A percentile compares a stretch with the other conserved stretches of the same genome.
phyloP scores from a whole-genome alignment of 2,888 invertebrate species.

The Stenotaenia linearis region DNA sequence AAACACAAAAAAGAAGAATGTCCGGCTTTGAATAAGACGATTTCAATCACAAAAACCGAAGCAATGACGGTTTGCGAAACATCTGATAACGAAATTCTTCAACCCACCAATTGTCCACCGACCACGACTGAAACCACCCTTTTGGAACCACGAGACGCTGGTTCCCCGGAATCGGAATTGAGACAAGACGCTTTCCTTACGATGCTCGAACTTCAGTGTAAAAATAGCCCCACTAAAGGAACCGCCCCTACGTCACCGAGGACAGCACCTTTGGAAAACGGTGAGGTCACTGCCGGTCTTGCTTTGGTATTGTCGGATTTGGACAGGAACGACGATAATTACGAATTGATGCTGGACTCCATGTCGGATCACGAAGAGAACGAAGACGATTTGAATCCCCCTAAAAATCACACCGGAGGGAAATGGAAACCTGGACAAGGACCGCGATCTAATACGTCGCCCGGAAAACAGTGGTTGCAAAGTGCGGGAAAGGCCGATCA shows the following conservation, averaged over 20 bases:
- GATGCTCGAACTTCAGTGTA: constrained; percentile 55
- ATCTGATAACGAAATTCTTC: not conserved
- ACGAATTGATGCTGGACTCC: constrained; percentile 10
- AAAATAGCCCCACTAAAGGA: not conserved
- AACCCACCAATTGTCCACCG: not conserved
- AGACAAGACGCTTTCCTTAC: constrained; percentile 83
- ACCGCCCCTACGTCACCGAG: not conserved
- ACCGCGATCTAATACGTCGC: not conserved
- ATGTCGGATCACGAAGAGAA: constrained; percentile 33
- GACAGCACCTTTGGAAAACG: not conserved
- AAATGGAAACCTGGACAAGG: constrained; percentile 44
- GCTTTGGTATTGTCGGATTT: constrained; percentile 28
- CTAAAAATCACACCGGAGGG: constrained; percentile 43
- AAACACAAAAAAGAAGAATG: constrained; percentile 72
- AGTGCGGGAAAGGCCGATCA: constrained; percentile 49
- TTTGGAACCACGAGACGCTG: not conserved
- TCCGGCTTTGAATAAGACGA: constrained; percentile 37
- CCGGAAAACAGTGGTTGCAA: constrained; percentile 76
- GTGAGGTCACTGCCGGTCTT: not conserved
- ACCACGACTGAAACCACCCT: constrained; percentile 32
- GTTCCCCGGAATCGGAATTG: constrained; percentile 55
- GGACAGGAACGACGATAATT: constrained; percentile 40
- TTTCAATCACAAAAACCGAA: not conserved
- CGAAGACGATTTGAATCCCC: constrained; percentile 39
- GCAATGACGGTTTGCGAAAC: not conserved